Conservation (phyloP, 2,113 vertebrate species). For the Calonectris borealis region DNA sequence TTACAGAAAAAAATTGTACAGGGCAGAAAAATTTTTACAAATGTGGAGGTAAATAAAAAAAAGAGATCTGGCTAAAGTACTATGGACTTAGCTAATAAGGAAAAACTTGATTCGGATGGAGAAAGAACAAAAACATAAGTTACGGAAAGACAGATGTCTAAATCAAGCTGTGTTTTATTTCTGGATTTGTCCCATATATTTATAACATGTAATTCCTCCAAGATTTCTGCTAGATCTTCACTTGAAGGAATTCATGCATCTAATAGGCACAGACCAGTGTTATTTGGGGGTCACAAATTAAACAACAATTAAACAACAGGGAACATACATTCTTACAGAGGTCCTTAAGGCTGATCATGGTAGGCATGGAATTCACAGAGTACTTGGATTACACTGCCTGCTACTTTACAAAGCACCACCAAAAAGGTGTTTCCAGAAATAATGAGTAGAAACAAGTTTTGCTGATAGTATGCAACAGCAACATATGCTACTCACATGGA, state of each 20-base stretch:
- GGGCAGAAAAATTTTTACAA: not conserved
- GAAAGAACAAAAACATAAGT: not conserved
- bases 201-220: not conserved
- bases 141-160: not conserved
- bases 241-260: not conserved
- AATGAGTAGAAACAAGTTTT: not conserved
- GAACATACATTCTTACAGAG: not conserved
- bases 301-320: not conserved
- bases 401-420: not conserved
- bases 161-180: not conserved
- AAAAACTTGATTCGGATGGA: not conserved
- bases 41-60: not conserved
- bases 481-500: not conserved
- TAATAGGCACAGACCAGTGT: not conserved
- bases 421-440: not conserved
- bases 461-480: not conserved
- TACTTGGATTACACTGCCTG: not conserved
- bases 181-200: not conserved
- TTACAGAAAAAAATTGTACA: not conserved
- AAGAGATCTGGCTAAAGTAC: not conserved
- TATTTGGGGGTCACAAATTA: not conserved
- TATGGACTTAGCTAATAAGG: not conserved
- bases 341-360: fast-evolving
- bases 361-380: not conserved
- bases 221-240: not conserved